Evolutionary conservation across 2,888 invertebrate species (phyloP).

Genomic region (Pachliopta kotzebuea): DNA sequence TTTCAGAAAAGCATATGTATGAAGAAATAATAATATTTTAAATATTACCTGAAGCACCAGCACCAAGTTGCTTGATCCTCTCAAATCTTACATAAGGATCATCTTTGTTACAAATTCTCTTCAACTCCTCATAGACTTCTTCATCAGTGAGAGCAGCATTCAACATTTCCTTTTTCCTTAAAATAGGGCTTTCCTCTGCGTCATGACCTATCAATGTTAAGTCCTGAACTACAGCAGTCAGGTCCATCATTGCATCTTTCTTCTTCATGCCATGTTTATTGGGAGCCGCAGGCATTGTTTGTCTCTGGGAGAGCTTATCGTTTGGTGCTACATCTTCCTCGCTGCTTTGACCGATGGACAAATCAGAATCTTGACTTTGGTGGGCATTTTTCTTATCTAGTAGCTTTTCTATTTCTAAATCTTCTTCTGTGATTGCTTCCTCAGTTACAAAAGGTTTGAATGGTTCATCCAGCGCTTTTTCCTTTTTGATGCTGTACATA

Average conservation of each 20-base stretch:
- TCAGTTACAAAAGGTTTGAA: slow-evolving; percentile 92
- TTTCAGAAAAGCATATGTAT: not conserved
- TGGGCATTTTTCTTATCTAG: slow-evolving; percentile 86
- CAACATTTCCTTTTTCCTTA: slow-evolving; percentile 81
- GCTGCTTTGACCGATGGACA: slow-evolving; percentile 76
- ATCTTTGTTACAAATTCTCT: slow-evolving; percentile 89
- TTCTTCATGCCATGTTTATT: slow-evolving; percentile 65
- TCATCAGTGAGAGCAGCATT: slow-evolving; percentile 83
- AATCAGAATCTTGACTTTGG: slow-evolving; percentile 82
- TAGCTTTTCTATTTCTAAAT: slow-evolving; percentile 89
- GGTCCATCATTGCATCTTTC: slow-evolving; percentile 62
- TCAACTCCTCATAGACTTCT: slow-evolving; percentile 88
- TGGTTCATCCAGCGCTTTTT: slow-evolving; percentile 85
- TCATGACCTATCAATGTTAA: slow-evolving; percentile 67
- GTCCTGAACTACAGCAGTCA: slow-evolving; percentile 65
- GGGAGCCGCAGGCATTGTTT: slow-evolving; percentile 80
- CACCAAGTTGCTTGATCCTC: slow-evolving; percentile 91
- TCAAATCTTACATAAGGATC: slow-evolving; percentile 91
- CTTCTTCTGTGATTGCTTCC: slow-evolving; percentile 89
- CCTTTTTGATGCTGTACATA: slow-evolving; percentile 92
- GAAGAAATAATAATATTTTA: not conserved
- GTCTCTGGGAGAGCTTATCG: slow-evolving; percentile 59
- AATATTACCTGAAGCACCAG: slow-evolving; percentile 87
- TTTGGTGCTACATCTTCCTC: slow-evolving; percentile 74
- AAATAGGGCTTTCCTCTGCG: slow-evolving; percentile 79